These are phyloP conservation scores for Lithophane socia DNA, from an alignment of 2,888 invertebrate genomes.

Conservation along the genomic window DNA sequence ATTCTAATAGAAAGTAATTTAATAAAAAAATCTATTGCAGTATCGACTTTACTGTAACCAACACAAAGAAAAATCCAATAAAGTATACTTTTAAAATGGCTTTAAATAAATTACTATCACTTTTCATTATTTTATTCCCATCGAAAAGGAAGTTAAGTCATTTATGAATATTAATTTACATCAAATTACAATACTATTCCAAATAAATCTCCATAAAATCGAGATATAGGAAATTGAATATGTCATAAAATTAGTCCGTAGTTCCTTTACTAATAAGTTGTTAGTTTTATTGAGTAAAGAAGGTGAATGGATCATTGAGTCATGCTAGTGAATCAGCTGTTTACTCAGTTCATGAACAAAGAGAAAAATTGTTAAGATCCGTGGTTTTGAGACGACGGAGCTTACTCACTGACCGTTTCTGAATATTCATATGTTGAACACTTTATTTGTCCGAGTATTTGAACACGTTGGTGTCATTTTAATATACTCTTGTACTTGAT, in stretches of 20 bases:
- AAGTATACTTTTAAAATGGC: background rate
- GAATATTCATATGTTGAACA: conserved; percentile 59
- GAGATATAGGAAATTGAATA: background rate
- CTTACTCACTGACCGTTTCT: conserved; percentile 61
- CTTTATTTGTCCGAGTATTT: conserved; percentile 49
- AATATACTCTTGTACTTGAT: conserved; percentile 35
- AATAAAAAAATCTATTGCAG: conserved; percentile 20
- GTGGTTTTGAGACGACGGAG: conserved; percentile 26
- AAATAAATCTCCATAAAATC: conserved; percentile 24
- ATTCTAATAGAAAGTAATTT: conserved; percentile 33
- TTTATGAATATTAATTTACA: conserved; percentile 24
- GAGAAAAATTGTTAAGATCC: conserved; percentile 54
- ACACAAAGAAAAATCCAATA: conserved; percentile 11
- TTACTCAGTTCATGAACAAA: conserved; percentile 59
- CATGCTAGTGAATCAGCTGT: conserved; percentile 63
- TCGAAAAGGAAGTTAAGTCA: conserved; percentile 5
- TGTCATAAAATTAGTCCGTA: conserved; percentile 14
- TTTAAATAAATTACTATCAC: conserved; percentile 7
- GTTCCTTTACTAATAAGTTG: conserved; percentile 25
- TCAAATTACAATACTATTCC: background rate
- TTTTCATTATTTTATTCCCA: conserved; percentile 4
- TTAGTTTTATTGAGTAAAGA: conserved; percentile 41
- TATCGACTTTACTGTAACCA: conserved; percentile 19
- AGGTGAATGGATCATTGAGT: conserved; percentile 53
- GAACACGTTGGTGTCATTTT: conserved; percentile 41